Evolutionary conservation across 1,140 invertebrate species (phyloP).

Genomic region (Araneus ventricosus): DNA sequence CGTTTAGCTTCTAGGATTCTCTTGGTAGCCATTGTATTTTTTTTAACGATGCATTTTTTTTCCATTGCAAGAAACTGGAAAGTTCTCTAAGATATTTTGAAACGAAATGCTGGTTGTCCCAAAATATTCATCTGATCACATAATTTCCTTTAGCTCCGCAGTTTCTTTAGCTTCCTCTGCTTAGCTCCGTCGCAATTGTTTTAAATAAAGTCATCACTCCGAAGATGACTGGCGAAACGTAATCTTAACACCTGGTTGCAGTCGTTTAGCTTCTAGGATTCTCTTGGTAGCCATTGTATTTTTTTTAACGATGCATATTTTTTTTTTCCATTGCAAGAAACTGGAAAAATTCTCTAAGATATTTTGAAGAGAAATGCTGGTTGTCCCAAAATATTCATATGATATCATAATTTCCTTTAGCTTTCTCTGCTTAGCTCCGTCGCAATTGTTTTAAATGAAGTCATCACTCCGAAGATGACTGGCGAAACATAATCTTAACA

Average conservation of each 20-base stretch:
- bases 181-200: slow-evolving; percentile 4
- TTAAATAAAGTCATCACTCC: slow-evolving; percentile 46
- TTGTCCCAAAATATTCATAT: too few relatives aligned
- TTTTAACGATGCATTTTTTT: neutral
- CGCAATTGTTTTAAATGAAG: slow-evolving; percentile 53
- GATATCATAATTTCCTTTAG: too few relatives aligned
- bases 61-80: neutral
- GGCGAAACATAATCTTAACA: neutral
- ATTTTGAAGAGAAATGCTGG: too few relatives aligned
- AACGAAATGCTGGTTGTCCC: too few relatives aligned
- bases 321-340: too few relatives aligned
- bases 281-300: neutral
- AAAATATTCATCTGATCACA: too few relatives aligned
- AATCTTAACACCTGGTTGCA: neutral
- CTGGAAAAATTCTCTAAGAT: too few relatives aligned
- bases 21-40: neutral
- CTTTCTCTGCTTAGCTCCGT: neutral
- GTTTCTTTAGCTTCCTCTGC: too few relatives aligned
- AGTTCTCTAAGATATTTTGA: too few relatives aligned
- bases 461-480: neutral
- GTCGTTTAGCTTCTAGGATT: neutral
- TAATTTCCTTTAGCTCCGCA: too few relatives aligned
- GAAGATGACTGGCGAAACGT: neutral
- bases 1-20: neutral
- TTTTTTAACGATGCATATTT: neutral